These are phyloP conservation scores for Galerucella nymphaeae DNA, from an alignment of 2,888 invertebrate genomes.

Conservation along the genomic window DNA sequence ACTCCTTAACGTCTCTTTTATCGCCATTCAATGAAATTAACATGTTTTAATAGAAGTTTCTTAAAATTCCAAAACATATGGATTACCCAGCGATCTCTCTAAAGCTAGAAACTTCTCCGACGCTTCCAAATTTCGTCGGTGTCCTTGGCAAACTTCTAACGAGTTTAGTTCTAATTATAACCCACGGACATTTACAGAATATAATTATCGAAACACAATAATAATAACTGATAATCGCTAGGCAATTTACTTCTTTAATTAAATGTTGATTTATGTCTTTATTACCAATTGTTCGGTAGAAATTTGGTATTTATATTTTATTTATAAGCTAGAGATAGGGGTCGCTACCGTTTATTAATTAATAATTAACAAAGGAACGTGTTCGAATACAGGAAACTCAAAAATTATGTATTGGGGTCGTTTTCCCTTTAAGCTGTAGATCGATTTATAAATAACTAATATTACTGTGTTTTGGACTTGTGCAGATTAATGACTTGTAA, in stretches of 20 bases:
- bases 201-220: conserved; percentile 38
- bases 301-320: background rate
- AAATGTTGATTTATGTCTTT: conserved; percentile 23
- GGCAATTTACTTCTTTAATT: conserved; percentile 30
- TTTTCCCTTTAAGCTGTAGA: too few relatives aligned
- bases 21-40: too few relatives aligned
- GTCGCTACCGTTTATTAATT: conserved; percentile 3
- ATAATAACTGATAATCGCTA: conserved; percentile 42
- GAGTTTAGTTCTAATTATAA: conserved; percentile 45
- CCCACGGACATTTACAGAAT: conserved; percentile 40
- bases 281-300: conserved; percentile 12
- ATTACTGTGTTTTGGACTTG: too few relatives aligned
- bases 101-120: conserved; percentile 7
- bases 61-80: background rate
- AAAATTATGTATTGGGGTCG: too few relatives aligned
- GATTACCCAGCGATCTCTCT: background rate
- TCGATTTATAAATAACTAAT: too few relatives aligned
- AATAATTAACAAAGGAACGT: too few relatives aligned
- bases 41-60: too few relatives aligned
- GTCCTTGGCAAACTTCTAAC: conserved; percentile 40
- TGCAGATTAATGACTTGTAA: too few relatives aligned
- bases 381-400: too few relatives aligned
- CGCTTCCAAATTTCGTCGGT: conserved; percentile 11
- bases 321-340: background rate
- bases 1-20: too few relatives aligned